These are phyloP conservation scores for Drosophila rufa DNA, from an alignment of 1,140 invertebrate genomes.

Conservation along the genomic window DNA sequence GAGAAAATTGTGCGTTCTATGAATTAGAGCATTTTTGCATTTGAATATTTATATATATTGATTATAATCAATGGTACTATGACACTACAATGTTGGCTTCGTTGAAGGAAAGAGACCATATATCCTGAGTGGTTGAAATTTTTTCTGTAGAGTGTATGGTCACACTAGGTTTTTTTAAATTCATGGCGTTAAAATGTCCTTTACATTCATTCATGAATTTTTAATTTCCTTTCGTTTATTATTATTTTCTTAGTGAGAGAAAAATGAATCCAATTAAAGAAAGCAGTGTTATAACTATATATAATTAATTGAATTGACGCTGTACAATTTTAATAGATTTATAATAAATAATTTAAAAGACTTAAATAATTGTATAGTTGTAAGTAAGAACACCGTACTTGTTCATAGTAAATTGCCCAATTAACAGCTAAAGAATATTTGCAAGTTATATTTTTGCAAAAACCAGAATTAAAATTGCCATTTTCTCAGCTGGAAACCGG, in stretches of 20 bases:
- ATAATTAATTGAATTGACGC: background rate
- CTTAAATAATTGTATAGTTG: no score
- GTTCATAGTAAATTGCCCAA: background rate
- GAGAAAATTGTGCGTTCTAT: background rate
- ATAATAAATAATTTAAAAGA: no score
- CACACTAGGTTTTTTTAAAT: no score
- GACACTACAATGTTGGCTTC: background rate
- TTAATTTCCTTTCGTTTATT: no score
- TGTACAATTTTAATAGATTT: background rate
- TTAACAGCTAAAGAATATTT: conserved; percentile 10
- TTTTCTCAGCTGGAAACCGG: conserved; percentile 28
- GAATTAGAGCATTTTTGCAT: background rate
- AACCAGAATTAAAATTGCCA: background rate
- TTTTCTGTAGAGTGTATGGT: no score
- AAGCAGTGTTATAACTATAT: background rate
- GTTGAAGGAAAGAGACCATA: background rate
- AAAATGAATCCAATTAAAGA: no score
- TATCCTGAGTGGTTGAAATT: background rate
- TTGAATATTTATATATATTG: background rate
- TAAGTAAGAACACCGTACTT: no score
- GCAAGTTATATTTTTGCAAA: background rate
- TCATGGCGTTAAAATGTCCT: no score
- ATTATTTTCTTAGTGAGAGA: no score
- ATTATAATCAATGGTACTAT: background rate
- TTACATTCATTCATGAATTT: no score